These are phyloP conservation scores for Netelia virgata DNA, from an alignment of 2,888 invertebrate species.

Conservation along the genomic window DNA sequence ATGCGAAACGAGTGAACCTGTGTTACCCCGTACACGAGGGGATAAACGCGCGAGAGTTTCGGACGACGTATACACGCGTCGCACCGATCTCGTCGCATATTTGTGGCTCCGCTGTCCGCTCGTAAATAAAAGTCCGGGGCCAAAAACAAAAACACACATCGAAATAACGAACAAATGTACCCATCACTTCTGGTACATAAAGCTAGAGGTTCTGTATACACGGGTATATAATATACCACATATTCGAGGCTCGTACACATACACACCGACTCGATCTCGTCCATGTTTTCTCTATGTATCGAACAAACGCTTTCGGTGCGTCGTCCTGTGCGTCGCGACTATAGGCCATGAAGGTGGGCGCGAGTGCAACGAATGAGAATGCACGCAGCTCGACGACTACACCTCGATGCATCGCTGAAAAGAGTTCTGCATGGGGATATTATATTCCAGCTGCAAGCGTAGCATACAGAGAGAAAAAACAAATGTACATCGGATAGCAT, in stretches of 20 bases:
- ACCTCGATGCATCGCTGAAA: constrained; percentile 52
- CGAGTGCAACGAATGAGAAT: constrained; percentile 39
- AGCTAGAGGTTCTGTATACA: constrained; percentile 66
- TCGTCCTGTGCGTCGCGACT: constrained; percentile 1
- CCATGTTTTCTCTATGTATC: constrained; percentile 20
- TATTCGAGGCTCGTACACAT: neutral
- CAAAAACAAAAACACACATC: constrained; percentile 82
- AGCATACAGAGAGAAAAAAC: constrained; percentile 30
- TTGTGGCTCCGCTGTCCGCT: constrained; percentile 83
- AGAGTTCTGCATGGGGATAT: constrained; percentile 28
- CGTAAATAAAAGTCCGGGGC: constrained; percentile 82
- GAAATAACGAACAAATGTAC: constrained; percentile 84
- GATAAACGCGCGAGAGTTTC: constrained; percentile 59
- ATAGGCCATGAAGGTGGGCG: constrained; percentile 23
- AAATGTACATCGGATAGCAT: neutral
- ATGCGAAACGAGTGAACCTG: neutral
- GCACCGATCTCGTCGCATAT: constrained; percentile 81
- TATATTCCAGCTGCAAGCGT: neutral
- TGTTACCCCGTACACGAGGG: constrained; percentile 23
- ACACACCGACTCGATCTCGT: neutral
- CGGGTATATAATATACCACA: constrained; percentile 5
- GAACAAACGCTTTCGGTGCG: constrained; percentile 25
- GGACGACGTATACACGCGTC: constrained; percentile 73
- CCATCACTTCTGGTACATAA: constrained; percentile 85
- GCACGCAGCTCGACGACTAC: constrained; percentile 32